phyloP scores from a whole-genome alignment of 2,797 vertebrate genomes.

The Gephyroberyx darwinii region DNA sequence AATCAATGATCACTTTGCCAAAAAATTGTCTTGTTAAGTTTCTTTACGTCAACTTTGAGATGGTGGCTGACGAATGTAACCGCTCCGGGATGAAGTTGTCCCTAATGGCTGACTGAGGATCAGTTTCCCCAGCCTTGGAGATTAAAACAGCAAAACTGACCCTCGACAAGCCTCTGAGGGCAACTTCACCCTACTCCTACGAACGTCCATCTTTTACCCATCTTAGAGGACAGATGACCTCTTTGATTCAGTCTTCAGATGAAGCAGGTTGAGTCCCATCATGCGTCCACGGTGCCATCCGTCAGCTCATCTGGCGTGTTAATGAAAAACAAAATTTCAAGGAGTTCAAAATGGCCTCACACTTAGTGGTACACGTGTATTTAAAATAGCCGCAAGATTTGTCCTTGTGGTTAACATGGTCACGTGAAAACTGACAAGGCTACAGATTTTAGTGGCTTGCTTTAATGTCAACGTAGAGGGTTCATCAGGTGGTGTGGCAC shows the following conservation, averaged over 20 bases:
- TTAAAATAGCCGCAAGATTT: neutral
- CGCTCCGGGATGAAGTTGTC: neutral
- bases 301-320: neutral
- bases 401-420: constrained; percentile 29
- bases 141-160: neutral
- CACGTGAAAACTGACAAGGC: constrained; percentile 37
- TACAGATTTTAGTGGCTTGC: constrained; percentile 12
- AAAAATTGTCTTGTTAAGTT: neutral
- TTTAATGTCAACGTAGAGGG: no score
- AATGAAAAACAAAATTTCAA: constrained; percentile 22
- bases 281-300: neutral
- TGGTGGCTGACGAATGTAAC: neutral
- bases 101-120: neutral
- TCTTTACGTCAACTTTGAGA: neutral
- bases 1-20: neutral
- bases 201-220: constrained; percentile 18
- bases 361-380: neutral
- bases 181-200: neutral
- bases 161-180: neutral
- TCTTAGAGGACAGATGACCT: constrained; percentile 10
- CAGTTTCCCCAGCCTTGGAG: neutral
- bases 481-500: constrained; percentile 1
- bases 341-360: neutral
- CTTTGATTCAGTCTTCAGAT: constrained; percentile 19
- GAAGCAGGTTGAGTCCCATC: constrained; percentile 2